Evolutionary conservation across 1,140 invertebrate genomes (phyloP), one percentile per base, ranked within the genome.

Genomic region (Acromyrmex echinatior): DNA sequence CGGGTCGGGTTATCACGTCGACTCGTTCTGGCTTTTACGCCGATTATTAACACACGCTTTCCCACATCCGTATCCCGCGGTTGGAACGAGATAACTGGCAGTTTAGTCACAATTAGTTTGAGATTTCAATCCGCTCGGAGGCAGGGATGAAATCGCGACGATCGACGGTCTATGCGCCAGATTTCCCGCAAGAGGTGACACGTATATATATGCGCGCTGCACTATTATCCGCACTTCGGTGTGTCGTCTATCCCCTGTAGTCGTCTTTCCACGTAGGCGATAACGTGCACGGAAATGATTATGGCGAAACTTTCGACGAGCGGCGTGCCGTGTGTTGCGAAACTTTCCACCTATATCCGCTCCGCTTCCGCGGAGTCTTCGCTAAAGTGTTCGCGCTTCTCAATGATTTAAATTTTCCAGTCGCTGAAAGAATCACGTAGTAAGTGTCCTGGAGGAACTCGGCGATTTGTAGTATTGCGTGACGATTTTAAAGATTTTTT

Each of bases 341-440:
- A 89, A 87, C 88, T 87, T 87, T 87, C n/a, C 62, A 56, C 35
- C 51, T 80, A 74, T 70, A 58, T 71, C 77, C 45, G 18, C 58
- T 49, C 45, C 21, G 76, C 62, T 63, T 2, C 14, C 25, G 25
- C 62, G 25, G 39, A 35, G 16, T 45, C 35, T 31, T 63, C 77
- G n/a, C n/a, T 31, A 10, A 62, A 25, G 28, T 84, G 56, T 25
- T 62, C 56, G 68, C 68, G 39, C 56, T 74, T 10, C 51, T 71
- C 70, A 53, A 25, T 45, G 25, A 18, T 62, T 84, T 74, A 39
- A 45, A 81, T 58, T 25, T 31, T 71, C n/a, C 51, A 10, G 18
- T n/a, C 7, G 28, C 31, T 39, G n/a, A 25, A 60, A 58, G 9
- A 45, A 16, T n/a, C 21, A 12, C 16, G 73, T 60, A 16, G 25